Percentiles rank a stretch among this genome's conserved stretches.
These are phyloP conservation scores for Rutpela maculata DNA, from an alignment of 2,888 invertebrate genomes.

Conservation along the genomic window DNA sequence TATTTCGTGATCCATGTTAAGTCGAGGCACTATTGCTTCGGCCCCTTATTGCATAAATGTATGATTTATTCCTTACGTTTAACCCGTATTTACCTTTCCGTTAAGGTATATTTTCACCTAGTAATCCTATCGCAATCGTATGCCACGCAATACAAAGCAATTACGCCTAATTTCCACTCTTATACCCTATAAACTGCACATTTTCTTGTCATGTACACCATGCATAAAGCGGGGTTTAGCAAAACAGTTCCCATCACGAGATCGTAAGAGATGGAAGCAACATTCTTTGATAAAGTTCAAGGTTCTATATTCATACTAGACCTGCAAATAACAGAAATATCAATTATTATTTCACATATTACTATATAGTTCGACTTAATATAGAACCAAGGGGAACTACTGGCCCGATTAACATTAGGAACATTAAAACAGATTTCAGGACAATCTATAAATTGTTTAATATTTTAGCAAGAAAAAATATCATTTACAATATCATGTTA, in stretches of 20 bases:
- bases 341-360: too few species aligned
- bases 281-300: slow-evolving; percentile 18
- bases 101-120: slow-evolving; percentile 59
- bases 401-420: too few species aligned
- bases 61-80: slow-evolving; percentile 57
- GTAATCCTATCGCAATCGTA: slow-evolving; percentile 58
- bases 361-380: too few species aligned
- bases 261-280: slow-evolving; percentile 16
- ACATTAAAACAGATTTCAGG: too few species aligned
- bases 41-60: slow-evolving; percentile 52
- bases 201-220: slow-evolving; percentile 66
- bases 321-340: not conserved
- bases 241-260: slow-evolving; percentile 56
- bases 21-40: slow-evolving; percentile 39
- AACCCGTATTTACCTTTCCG: slow-evolving; percentile 55
- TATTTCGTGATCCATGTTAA: slow-evolving; percentile 60
- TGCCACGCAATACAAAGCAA: slow-evolving; percentile 67
- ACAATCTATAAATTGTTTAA: too few species aligned
- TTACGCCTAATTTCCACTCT: slow-evolving; percentile 70
- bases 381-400: too few species aligned
- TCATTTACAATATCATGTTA: too few species aligned
- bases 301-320: not conserved
- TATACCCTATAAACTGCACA: slow-evolving; percentile 67
- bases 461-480: too few species aligned
- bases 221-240: slow-evolving; percentile 45